phyloP scores from a whole-genome alignment of 35 echinoderm and acorn worm species.

The Ophiothrix spiculata region DNA sequence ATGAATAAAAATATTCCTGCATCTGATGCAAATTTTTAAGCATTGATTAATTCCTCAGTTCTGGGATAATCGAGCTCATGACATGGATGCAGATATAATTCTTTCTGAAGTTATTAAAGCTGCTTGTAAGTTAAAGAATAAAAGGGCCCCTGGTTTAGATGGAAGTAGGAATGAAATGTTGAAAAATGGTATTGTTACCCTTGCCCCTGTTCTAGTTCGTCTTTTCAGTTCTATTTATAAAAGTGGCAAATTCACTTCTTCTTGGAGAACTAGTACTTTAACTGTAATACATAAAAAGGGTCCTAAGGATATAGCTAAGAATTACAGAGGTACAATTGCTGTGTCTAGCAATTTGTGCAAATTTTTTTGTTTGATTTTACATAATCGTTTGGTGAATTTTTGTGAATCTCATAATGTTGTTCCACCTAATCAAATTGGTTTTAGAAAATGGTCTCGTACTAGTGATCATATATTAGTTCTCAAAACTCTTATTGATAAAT shows the following conservation, averaged over 20 bases:
- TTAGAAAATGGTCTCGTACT: background rate
- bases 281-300: background rate
- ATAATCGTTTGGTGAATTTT: no score
- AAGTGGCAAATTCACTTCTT: background rate
- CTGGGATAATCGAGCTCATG: background rate
- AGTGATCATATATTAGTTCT: background rate
- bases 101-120: background rate
- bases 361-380: background rate
- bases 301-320: background rate
- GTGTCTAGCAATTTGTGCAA: background rate
- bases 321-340: no score
- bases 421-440: background rate
- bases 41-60: background rate
- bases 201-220: background rate
- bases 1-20: background rate
- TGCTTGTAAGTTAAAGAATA: background rate
- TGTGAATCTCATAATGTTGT: background rate
- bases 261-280: background rate
- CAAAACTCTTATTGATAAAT: background rate
- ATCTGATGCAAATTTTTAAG: background rate
- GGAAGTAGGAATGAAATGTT: constrained; percentile 1
- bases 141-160: background rate
- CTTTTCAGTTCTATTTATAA: background rate
- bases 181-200: background rate
- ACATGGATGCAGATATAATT: background rate